Evolutionary conservation across 2,113 vertebrate species (phyloP), one percentile per base, ranked within the genome.

Genomic region (Otus sunia): DNA sequence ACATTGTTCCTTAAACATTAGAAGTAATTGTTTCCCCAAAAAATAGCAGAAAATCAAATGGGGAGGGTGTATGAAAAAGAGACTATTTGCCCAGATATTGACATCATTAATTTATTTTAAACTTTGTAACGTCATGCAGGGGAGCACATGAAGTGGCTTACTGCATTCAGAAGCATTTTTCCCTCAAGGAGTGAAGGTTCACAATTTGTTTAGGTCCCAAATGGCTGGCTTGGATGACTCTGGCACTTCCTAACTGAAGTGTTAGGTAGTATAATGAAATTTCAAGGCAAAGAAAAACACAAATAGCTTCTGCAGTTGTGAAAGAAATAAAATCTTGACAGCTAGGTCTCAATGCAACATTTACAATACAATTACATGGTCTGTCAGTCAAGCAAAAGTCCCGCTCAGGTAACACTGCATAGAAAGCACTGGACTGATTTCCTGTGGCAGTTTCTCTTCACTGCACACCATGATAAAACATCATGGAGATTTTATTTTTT

Each of bases 11-110:
- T 95, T 73, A 62, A 93, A 60, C 45, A 50, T 94, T 82, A 85
- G 47, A 97, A 95, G 90, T 92, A 96, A 74, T 88, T 73, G 41
- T 86, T 96, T 90, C n/a, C n/a, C 66, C 32, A 29, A 89, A 96
- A 87, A 78, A 43, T 7, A 68, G 39, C 34, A 37, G 73, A 63
- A 34, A 96, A 90, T 88, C 36, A 74, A 93, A 53, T 17, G 15
- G 3, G 6, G n/a, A 12, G 62, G 11, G 25, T 81, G 15, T 90
- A 26, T 56, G 72, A 59, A 87, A 78, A 62, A 83, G 50, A 68
- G 9, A 86, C 5, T 56, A 47, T 77, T 88, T 78, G 3, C 39
- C 64, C 60, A 53, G 22, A 69, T 92, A 49, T 3, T 86, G 45
- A 73, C 83, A 39, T 83, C 19, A 69, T 68, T 58, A 22, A 52